These are phyloP conservation scores for Enteromius afrohamiltoni DNA, from an alignment of 2,797 vertebrate species.

Conservation along the genomic window DNA sequence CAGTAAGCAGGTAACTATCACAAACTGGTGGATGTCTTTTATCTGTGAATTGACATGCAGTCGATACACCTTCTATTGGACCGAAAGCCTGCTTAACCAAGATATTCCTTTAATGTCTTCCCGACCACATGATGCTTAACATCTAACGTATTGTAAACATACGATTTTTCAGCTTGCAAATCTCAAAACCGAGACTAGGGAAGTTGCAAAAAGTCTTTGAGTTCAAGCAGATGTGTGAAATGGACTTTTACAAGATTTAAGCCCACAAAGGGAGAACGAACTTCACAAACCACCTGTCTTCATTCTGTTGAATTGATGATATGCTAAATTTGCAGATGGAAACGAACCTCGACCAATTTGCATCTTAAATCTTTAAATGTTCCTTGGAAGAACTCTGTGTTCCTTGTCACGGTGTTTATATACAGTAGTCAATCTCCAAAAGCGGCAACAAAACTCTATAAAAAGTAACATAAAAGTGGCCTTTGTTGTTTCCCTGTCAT, in stretches of 20 bases:
- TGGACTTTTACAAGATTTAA: constrained; percentile 46
- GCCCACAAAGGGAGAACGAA: constrained; percentile 45
- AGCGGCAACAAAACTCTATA: background rate
- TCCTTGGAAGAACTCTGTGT: background rate
- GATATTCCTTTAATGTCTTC: background rate
- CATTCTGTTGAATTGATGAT: constrained; percentile 4
- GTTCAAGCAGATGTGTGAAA: constrained; percentile 24
- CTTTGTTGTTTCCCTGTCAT: background rate
- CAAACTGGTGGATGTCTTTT: background rate
- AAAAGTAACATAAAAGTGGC: background rate
- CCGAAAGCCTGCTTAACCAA: background rate
- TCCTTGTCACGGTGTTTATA: background rate
- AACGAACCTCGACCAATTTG: background rate
- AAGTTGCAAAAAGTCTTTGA: constrained; percentile 4
- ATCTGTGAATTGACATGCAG: background rate
- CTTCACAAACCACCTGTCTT: constrained; percentile 43
- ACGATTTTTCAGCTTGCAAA: background rate
- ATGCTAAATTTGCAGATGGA: background rate
- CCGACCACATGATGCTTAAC: background rate
- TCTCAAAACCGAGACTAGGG: background rate
- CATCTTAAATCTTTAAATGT: constrained; percentile 15
- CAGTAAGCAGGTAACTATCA: background rate
- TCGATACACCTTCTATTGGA: background rate
- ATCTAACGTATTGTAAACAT: background rate
- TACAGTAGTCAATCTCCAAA: background rate